Evolutionary conservation across 2,113 vertebrate species (phyloP), one percentile per base, ranked within the genome.

Genomic region (Oophaga pumilio): DNA sequence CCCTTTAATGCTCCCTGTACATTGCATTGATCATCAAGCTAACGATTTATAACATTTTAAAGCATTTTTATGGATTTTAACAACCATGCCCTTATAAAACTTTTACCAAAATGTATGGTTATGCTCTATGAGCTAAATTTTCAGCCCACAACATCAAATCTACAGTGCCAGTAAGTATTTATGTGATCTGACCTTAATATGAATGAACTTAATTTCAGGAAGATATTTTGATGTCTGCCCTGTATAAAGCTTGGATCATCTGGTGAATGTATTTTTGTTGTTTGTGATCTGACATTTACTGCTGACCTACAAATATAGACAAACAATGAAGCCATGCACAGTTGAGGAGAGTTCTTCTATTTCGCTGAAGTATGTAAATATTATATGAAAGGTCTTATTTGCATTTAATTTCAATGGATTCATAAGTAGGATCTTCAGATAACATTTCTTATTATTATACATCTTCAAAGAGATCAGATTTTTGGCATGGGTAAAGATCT

Each of bases 211-310:
- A 8, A 59, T 28, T 79, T 28, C 5, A 57, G 15, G 52, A 56
- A 57, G 76, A 15, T 26, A 79, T 79, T 79, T 26, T 79, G n/a
- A 56, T 79, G 53, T 28, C 9, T 59, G 50, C 20, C 17, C 50
- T 57, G 24, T 57, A 12, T 56, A 77, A 74, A 53, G 52, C 22
- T 24, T 26, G 22, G 22, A 77, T 77, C n/a, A 77, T 77, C 18
- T 77, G 15, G 53, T 28, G 57, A 24, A 56, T 59, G 76, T 56
- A 76, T 79, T 79, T 79, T 24, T 74, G 14, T 60, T 80, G 56
- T 60, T 80, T 80, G 78, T 22, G 57, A 80, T 60, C 26, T 80
- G 78, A 80, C 78, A 80, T 80, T 80, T 80, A 60, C 56, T 60
- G 26, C 57, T 60, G 78, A 60, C 78, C 78, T 80, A 60, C 56